These are phyloP conservation scores for Platycheirus albimanus DNA, from an alignment of 2,888 invertebrate species.

Conservation along the genomic window DNA sequence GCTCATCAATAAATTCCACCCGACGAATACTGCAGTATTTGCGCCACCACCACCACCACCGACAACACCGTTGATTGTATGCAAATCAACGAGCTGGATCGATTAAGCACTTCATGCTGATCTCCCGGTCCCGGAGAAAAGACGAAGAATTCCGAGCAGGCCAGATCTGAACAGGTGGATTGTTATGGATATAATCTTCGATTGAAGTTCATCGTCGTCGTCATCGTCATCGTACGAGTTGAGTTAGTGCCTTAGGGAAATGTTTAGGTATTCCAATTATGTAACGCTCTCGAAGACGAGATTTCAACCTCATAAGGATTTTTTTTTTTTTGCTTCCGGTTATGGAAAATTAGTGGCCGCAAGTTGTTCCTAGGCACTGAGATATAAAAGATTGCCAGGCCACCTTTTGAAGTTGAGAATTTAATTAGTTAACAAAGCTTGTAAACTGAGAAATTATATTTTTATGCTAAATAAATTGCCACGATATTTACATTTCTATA, in stretches of 20 bases:
- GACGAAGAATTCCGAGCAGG: conserved; percentile 6
- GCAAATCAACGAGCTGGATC: conserved; percentile 67
- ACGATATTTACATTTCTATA: too few species aligned
- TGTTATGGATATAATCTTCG: conserved; percentile 65
- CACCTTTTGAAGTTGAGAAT: conserved; percentile 29
- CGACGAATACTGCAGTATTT: conserved; percentile 35
- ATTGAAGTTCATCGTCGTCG: conserved; percentile 65
- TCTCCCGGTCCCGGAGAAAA: conserved; percentile 14
- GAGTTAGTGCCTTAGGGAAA: conserved; percentile 26
- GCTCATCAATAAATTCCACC: conserved; percentile 38
- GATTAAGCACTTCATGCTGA: conserved; percentile 51
- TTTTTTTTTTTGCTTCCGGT: conserved; percentile 46
- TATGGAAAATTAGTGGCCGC: conserved; percentile 41
- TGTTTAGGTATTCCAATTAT: conserved; percentile 71
- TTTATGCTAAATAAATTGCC: conserved; percentile 17
- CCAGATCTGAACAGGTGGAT: conserved; percentile 62
- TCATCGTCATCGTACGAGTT: conserved; percentile 10
- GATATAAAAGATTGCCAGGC: background rate
- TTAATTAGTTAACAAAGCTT: conserved; percentile 20
- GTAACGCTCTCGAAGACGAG: conserved; percentile 33
- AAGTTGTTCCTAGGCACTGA: conserved; percentile 6
- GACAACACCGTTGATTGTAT: conserved; percentile 56
- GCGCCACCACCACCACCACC: conserved; percentile 15
- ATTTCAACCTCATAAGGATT: conserved; percentile 20
- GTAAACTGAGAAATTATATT: conserved; percentile 7